Percentiles rank a stretch among this genome's conserved stretches.
Evolutionary conservation across 2,797 vertebrate species (phyloP).

Genomic region (Thaleichthys pacificus): DNA sequence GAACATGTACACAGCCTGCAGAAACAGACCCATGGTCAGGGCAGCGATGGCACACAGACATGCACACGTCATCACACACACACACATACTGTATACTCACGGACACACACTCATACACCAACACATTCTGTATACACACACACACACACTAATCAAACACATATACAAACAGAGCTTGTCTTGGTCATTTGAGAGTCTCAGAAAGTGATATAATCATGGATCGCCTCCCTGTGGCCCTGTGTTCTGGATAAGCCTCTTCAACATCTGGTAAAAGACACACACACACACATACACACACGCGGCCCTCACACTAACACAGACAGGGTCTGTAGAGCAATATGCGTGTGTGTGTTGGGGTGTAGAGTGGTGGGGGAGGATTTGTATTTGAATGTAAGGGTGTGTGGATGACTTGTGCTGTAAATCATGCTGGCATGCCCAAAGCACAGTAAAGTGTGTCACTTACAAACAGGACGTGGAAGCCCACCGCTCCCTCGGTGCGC

Average conservation of each 20-base stretch:
- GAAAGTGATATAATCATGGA: not conserved
- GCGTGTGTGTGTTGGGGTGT: conserved; percentile 2
- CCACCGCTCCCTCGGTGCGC: conserved; percentile 85
- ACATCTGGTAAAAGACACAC: conserved; percentile 7
- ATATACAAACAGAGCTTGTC: not conserved
- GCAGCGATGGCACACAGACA: conserved; percentile 10
- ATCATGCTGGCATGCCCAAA: not conserved
- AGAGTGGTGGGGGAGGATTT: not conserved
- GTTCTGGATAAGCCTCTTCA: not conserved
- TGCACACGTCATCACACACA: conserved; percentile 4
- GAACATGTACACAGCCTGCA: conserved; percentile 96
- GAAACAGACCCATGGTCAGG: not conserved
- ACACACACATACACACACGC: conserved; percentile 1
- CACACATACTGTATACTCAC: not conserved
- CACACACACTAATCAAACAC: not conserved
- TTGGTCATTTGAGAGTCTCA: not conserved
- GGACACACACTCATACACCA: not conserved
- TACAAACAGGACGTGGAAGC: conserved; percentile 92
- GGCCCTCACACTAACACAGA: not conserved
- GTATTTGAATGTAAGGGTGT: not conserved
- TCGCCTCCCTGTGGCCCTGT: not conserved
- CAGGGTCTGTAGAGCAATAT: not conserved
- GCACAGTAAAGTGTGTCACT: conserved; percentile 64
- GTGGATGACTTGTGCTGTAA: not conserved
- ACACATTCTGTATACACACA: not conserved